Conservation (phyloP, 2,888 invertebrate genomes). For the Xestia rhomboidea region DNA sequence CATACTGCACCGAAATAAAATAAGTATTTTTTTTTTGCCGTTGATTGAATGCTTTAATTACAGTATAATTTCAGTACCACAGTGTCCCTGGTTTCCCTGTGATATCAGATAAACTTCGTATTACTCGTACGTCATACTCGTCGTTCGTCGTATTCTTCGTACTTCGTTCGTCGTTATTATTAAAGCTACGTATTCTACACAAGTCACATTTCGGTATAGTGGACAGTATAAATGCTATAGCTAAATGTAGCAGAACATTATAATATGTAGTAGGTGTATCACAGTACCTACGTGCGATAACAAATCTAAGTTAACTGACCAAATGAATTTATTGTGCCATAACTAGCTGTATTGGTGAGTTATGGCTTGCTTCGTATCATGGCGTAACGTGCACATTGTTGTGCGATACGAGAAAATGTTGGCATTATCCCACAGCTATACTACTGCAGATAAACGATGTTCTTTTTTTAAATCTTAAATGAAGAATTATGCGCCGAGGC, state of each 20-base stretch:
- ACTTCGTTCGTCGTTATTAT: too few relatives aligned
- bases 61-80: neutral
- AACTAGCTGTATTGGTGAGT: constrained; percentile 86
- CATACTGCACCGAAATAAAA: too few relatives aligned
- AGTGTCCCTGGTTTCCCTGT: neutral
- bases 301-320: constrained; percentile 87
- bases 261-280: constrained; percentile 25
- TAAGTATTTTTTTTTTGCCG: too few relatives aligned
- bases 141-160: too few relatives aligned
- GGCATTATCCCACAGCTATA: neutral
- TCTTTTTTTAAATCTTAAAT: neutral
- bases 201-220: neutral
- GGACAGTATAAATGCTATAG: neutral
- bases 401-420: constrained; percentile 43
- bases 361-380: constrained; percentile 73
- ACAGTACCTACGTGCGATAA: constrained; percentile 68
- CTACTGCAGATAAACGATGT: neutral
- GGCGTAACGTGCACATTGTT: constrained; percentile 73
- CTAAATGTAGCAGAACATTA: neutral
- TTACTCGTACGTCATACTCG: too few relatives aligned
- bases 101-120: neutral
- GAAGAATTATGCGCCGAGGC: neutral
- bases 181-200: neutral
- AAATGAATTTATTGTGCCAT: constrained; percentile 89
- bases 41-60: too few relatives aligned